Percentiles rank a stretch among this genome's conserved stretches.
These are phyloP conservation scores for Diadromus collaris DNA, from an alignment of 2,888 invertebrate genomes.

Conservation along the genomic window DNA sequence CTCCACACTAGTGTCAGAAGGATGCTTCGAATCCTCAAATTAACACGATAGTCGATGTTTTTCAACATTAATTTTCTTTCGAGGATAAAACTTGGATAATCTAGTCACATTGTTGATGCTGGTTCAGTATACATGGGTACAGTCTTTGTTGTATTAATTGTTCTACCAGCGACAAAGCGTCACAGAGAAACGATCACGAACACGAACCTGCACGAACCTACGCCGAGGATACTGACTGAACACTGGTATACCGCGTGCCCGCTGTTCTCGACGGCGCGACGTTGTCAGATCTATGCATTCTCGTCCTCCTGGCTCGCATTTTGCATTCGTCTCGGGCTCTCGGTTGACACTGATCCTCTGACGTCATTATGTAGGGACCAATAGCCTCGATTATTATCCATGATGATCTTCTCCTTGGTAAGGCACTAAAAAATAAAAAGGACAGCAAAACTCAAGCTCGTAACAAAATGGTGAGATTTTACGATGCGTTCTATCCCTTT, in stretches of 20 bases:
- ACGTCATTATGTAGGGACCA: conserved; percentile 22
- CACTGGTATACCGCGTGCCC: conserved; percentile 52
- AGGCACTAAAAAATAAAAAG: conserved; percentile 30
- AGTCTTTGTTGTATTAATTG: conserved; percentile 48
- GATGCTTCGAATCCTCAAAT: neutral
- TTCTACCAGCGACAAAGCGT: conserved; percentile 40
- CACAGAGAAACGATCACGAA: conserved; percentile 13
- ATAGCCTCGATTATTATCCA: conserved; percentile 35
- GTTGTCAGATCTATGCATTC: conserved; percentile 60
- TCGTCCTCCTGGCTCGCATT: no score
- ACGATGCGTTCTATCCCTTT: conserved; percentile 65
- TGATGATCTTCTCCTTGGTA: conserved; percentile 22
- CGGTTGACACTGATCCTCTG: conserved; percentile 1
- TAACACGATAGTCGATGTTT: neutral
- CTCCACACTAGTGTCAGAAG: neutral
- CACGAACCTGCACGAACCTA: no score
- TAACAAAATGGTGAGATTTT: conserved; percentile 50
- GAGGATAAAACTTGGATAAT: neutral
- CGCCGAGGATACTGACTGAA: conserved; percentile 44
- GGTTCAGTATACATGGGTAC: conserved; percentile 40
- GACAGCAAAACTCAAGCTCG: neutral
- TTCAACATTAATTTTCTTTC: neutral
- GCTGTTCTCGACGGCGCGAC: conserved; percentile 54
- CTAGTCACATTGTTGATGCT: conserved; percentile 38
- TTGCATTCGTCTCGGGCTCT: conserved; percentile 33